phyloP scores from a whole-genome alignment of 1,140 invertebrate species.

The Zaprionus ghesquierei region DNA sequence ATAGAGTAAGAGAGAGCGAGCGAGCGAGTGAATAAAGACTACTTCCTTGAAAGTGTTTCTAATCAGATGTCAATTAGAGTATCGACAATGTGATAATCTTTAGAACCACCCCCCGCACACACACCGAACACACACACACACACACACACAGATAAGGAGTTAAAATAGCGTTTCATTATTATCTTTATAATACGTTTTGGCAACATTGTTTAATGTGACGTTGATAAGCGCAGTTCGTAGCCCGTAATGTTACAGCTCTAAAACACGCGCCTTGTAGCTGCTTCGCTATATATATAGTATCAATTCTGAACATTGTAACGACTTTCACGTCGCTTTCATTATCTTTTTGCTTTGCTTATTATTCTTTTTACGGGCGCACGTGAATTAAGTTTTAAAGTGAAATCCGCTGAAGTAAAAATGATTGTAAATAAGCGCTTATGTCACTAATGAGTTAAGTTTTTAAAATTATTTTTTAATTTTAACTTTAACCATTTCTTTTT shows the following conservation, averaged over 20 bases:
- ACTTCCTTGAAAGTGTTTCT: constrained; percentile 22
- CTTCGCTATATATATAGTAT: background rate
- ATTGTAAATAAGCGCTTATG: too few species aligned
- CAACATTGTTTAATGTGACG: background rate
- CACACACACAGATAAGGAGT: too few species aligned
- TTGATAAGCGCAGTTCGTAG: background rate
- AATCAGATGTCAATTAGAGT: constrained; percentile 38
- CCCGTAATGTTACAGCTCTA: background rate
- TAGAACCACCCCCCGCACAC: background rate
- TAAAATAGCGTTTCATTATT: background rate
- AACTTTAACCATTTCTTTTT: too few species aligned
- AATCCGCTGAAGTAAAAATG: too few species aligned
- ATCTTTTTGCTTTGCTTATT: background rate
- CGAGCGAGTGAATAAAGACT: background rate
- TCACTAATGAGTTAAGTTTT: too few species aligned
- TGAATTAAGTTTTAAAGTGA: background rate
- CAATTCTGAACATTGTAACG: background rate
- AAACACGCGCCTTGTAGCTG: constrained; percentile 8
- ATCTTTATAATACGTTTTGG: constrained; percentile 30
- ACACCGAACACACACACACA: background rate
- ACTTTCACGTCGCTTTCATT: constrained; percentile 6
- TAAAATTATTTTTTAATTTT: background rate
- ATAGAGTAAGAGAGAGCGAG: background rate
- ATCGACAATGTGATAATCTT: constrained; percentile 17
- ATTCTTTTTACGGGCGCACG: background rate